phyloP scores from a whole-genome alignment of 2,888 invertebrate genomes.

The Acanthacorydalis orientalis region DNA sequence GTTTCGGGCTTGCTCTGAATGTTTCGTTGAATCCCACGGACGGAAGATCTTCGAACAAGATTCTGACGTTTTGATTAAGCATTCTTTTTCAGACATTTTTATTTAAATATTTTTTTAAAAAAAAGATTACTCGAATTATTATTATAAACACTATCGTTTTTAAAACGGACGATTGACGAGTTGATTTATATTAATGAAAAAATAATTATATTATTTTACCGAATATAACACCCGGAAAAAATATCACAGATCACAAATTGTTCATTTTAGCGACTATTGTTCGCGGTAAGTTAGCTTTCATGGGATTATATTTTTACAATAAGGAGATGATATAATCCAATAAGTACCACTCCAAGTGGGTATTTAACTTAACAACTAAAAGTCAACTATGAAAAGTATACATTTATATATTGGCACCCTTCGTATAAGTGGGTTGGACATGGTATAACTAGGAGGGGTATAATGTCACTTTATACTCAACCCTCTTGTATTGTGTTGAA shows the following conservation, averaged over 20 bases:
- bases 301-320: too few species aligned
- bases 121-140: too few species aligned
- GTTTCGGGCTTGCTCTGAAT: conserved; percentile 33
- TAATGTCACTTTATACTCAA: not conserved
- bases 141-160: not conserved
- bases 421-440: conserved; percentile 1
- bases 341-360: not conserved
- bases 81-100: too few species aligned
- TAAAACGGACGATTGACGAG: not conserved
- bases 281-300: too few species aligned
- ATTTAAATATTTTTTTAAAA: too few species aligned
- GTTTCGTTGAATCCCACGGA: conserved; percentile 13
- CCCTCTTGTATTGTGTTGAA: not conserved
- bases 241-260: too few species aligned
- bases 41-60: conserved; percentile 13
- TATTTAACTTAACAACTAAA: conserved; percentile 1
- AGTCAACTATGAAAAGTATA: conserved; percentile 1
- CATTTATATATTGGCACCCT: conserved; percentile 1
- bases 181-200: not conserved
- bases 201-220: too few species aligned
- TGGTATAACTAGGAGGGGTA: conserved; percentile 1
- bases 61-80: too few species aligned
- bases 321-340: too few species aligned
- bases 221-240: too few species aligned
- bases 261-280: too few species aligned